Evolutionary conservation across 2,888 invertebrate genomes (phyloP), one percentile per base, ranked within the genome.

Genomic region (Smittia sp.): DNA sequence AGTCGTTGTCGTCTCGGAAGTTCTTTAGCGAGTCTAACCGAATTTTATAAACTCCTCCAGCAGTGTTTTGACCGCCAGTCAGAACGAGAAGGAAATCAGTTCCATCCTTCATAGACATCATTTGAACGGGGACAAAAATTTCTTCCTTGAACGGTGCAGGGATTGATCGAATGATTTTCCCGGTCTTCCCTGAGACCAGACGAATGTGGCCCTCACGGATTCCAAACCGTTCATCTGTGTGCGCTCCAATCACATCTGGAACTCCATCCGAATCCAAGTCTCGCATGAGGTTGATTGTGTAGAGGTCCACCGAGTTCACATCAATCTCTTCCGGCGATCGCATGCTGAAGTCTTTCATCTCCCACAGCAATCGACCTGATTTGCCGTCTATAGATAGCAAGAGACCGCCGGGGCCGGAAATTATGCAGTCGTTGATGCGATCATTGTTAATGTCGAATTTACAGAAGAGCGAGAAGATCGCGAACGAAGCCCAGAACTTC

Each of bases 401-500:
- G 7, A 74, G 20, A 15, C 91, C 92, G 76, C 88, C 87, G 75
- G 89, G 83, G 22, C 93, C 93, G 9, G 89, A 88, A 32, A 88
- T 86, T 67, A 93, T 80, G 79, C 93, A 93, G 79, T 93, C 93
- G 46, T 84, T 83, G 73, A 87, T 82, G 3, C 85, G 85, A 80
- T 93, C 93, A 4, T 81, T 81, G 78, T 89, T 89, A 7, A 93
- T 79, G 80, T 93, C 93, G 15, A 85, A 83, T 18, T 85, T 85
- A 79, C 93, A 93, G 77, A 90, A 88, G 27, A 93, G 78, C 0
- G 88, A 88, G 79, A 89, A 91, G 18, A 93, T 86, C 76, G 90
- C 89, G 77, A 91, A 89, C 41, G 86, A 84, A 4, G 89, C 85
- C 87, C 91, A 91, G 76, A 87, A 86, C 52, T 87, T 86, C 93